Evolutionary conservation across 2,113 vertebrate species (phyloP), one percentile per base, ranked within the genome.

Genomic region (Tonatia bakeri): DNA sequence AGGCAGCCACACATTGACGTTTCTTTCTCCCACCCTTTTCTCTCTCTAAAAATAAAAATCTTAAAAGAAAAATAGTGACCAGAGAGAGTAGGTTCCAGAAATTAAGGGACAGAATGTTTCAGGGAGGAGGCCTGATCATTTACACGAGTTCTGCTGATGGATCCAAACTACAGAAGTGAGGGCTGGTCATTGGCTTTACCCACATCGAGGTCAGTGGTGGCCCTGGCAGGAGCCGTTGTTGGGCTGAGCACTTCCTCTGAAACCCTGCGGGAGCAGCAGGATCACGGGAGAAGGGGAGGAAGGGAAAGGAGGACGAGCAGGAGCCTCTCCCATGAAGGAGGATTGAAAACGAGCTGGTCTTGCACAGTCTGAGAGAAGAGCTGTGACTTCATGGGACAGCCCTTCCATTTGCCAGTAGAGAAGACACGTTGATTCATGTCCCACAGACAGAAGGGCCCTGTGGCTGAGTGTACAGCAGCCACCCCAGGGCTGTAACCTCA

Each of bases 301-400:
- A 45, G 65, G 40, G n/a, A 40, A 3, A 26, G 5, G 20, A 73
- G 38, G 75, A 40, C 54, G 26, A 28, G 24, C 47, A 72, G 84
- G n/a, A 6, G 16, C 15, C 6, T 52, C 65, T 26, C 15, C 54
- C 16, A 0, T 14, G 45, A 67, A 59, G 80, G 19, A 59, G 59
- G 50, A 7, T 33, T 36, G 1, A 45, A 26, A 45, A 36, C 45
- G 3, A 82, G 15, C 16, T 54, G n/a, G 40, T n/a, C 61, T 69
- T 4, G 24, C 1, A 1, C 14, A 7, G 38, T 67, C 76, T 36
- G 4, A 28, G 19, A 26, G 0, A 3, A 31, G 43, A 59, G 70
- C 59, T 16, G 1, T 7, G 40, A 61, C 50, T 11, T 24, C 36
- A 3, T 5, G 56, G 26, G 81, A 65, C 45, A 73, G 56, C 22